Evolutionary conservation across 2,888 invertebrate genomes (phyloP), one percentile per base, ranked within the genome.

Genomic region (Hedychridium roseum): DNA sequence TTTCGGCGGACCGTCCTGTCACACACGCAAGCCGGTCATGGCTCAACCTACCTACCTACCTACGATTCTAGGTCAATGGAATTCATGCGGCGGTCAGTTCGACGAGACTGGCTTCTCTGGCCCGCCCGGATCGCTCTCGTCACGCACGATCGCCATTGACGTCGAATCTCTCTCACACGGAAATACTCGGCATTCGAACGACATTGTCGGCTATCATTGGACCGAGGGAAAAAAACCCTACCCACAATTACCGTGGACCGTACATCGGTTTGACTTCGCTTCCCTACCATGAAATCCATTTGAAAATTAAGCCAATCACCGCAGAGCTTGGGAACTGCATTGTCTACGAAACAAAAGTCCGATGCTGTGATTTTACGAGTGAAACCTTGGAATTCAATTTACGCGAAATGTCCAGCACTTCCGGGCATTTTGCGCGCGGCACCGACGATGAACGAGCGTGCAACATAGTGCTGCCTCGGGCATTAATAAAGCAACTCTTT

Each of bases 51-150:
- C 54, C 54, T 55, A 53, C 63, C 65, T 63, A 65, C 55, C 64
- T 59, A 61, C 60, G 53, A 69, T 73, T 67, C 68, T 76, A 55
- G 76, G 77, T 75, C 74, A 77, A 77, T 76, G 71, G 50, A 69
- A 76, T 76, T 77, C 76, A 73, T 61, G 47, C 59, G 63, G 58
- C 46, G 47, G 58, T 52, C 51, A 51, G 55, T 55, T 60, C 56
- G 56, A 42, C 55, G 51, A 60, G 60, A 50, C 55, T 62, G 62
- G 27, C 27, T 17, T 18, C 23, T 14, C 35, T 46, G 57, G 65
- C 62, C 69, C 70, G 42, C 51, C 60, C 57, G 48, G 36, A 43
- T 54, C 37, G 18, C 1, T 6, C 5, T 11, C 32, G 11, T 23
- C n/a, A 46, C 57, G 46, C 48, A 54, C 41, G 34, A 49, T 53